These are phyloP conservation scores for Sclerodermus sp. DNA, from an alignment of 2,888 invertebrate species.

Conservation along the genomic window DNA sequence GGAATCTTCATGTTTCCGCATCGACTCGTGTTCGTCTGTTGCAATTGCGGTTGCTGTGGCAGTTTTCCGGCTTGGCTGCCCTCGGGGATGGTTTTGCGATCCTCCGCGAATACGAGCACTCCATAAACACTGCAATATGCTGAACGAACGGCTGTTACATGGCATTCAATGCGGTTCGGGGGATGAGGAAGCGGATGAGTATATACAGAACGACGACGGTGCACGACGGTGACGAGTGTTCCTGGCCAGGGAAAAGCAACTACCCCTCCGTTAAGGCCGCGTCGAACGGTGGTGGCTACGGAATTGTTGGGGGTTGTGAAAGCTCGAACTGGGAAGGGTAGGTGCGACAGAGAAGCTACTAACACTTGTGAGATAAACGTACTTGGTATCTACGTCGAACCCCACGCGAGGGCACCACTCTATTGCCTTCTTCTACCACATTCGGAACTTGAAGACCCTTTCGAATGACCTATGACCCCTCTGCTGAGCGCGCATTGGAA, in stretches of 20 bases:
- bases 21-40: slow-evolving; percentile 11
- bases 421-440: not conserved
- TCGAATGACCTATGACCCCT: too few species aligned
- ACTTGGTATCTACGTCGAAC: not conserved
- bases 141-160: too few species aligned
- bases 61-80: slow-evolving; percentile 45
- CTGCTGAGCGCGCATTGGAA: too few species aligned
- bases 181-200: too few species aligned
- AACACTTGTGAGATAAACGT: not conserved
- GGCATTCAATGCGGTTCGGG: too few species aligned
- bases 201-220: not conserved
- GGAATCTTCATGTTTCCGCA: slow-evolving; percentile 38
- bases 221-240: slow-evolving; percentile 15
- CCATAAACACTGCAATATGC: too few species aligned
- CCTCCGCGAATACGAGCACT: slow-evolving; percentile 39
- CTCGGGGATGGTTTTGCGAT: slow-evolving; percentile 44
- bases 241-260: slow-evolving; percentile 30
- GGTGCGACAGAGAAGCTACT: slow-evolving; percentile 52
- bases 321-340: slow-evolving; percentile 42
- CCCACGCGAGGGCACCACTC: not conserved
- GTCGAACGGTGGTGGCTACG: slow-evolving; percentile 28
- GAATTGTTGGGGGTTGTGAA: slow-evolving; percentile 29
- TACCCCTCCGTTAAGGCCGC: slow-evolving; percentile 27
- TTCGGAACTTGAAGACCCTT: too few species aligned
- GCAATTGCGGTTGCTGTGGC: slow-evolving; percentile 14